Percentiles rank a stretch among this genome's conserved stretches.
phyloP scores from a whole-genome alignment of 2,113 vertebrate genomes.

The Aptenodytes patagonicus region DNA sequence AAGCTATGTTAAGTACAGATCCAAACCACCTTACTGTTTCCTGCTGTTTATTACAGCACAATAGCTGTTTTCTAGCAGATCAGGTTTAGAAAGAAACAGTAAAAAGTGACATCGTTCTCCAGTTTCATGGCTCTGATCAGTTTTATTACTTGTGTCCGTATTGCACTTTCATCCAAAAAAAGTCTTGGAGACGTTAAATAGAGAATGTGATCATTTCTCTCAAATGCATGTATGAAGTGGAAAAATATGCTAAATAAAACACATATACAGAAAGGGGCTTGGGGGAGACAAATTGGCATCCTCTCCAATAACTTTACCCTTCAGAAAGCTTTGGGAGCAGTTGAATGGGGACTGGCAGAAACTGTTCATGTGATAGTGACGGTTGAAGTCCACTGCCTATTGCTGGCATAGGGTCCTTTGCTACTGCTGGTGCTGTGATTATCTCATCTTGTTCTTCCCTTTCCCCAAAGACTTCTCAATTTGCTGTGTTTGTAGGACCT shows the following conservation, averaged over 20 bases:
- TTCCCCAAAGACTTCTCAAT: not conserved
- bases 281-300: not conserved
- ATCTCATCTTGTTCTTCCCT: not conserved
- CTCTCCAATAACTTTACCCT: not conserved
- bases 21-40: not conserved
- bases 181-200: not conserved
- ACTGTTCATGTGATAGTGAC: not conserved
- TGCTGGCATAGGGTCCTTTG: not conserved
- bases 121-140: not conserved
- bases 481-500: not conserved
- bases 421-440: not conserved
- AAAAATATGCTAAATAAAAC: not conserved
- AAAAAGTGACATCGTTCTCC: not conserved
- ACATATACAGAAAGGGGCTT: not conserved
- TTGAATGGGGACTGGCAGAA: not conserved
- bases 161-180: not conserved
- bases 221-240: not conserved
- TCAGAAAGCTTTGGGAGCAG: not conserved
- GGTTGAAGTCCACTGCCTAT: not conserved
- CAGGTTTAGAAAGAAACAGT: not conserved
- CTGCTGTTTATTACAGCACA: not conserved
- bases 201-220: not conserved
- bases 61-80: not conserved
- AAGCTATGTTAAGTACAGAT: not conserved
- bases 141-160: not conserved